phyloP scores from a whole-genome alignment of 1,140 invertebrate genomes.

The Euglossa dilemma region DNA sequence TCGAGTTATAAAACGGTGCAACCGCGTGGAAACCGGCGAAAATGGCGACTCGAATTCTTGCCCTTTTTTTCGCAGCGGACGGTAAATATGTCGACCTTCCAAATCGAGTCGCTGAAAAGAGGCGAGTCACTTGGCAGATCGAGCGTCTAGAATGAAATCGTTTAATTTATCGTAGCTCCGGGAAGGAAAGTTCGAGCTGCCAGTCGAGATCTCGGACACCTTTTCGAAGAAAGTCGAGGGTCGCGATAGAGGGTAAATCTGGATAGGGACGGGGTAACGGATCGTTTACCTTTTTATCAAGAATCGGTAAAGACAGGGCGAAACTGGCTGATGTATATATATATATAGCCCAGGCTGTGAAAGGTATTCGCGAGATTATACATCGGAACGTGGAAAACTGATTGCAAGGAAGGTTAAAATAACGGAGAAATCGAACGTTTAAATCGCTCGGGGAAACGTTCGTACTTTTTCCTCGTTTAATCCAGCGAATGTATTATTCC shows the following conservation, averaged over 20 bases:
- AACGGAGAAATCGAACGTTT: constrained; percentile 1
- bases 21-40: neutral
- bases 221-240: constrained; percentile 8
- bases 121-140: constrained; percentile 6
- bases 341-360: too few relatives aligned
- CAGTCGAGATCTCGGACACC: constrained; percentile 24
- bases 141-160: neutral
- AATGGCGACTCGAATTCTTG: neutral
- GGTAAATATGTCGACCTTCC: neutral
- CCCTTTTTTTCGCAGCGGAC: neutral
- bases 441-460: neutral
- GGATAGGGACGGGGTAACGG: neutral
- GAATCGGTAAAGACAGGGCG: neutral
- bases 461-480: neutral
- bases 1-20: neutral
- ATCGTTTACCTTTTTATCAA: constrained; percentile 13
- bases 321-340: neutral
- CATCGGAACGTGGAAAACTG: neutral
- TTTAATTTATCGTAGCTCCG: constrained; percentile 2
- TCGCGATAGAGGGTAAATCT: neutral
- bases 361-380: neutral
- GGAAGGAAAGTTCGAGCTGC: neutral
- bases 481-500: neutral
- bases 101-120: neutral
- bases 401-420: neutral